A percentile compares a stretch with the other conserved stretches of the same genome.
These are phyloP conservation scores for Macrostomum lignano DNA, from an alignment of 1,140 invertebrate species.

Conservation along the genomic window DNA sequence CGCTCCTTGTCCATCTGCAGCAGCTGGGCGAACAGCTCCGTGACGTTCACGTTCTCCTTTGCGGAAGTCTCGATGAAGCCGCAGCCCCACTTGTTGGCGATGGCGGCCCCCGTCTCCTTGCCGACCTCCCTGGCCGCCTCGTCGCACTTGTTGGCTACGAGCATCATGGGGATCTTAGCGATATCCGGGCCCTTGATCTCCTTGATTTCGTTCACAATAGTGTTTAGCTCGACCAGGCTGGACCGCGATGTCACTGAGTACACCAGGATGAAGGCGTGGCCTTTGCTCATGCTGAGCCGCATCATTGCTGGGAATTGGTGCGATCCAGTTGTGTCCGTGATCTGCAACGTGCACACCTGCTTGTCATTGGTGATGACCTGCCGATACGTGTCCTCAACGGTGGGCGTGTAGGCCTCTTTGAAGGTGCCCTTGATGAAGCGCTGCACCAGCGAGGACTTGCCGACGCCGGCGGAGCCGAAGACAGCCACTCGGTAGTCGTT, in stretches of 20 bases:
- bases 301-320: constrained; percentile 99
- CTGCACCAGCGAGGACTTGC: constrained; percentile 73
- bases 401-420: constrained; percentile 85
- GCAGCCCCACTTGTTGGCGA: constrained; percentile 64
- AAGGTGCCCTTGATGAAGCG: constrained; percentile 93
- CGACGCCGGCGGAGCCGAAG: constrained; percentile 41
- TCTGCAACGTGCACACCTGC: constrained; percentile 95
- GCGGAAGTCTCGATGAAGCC: constrained; percentile 94
- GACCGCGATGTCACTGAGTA: constrained; percentile 37
- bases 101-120: constrained; percentile 11
- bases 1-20: constrained; percentile 81
- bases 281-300: constrained; percentile 81
- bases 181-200: constrained; percentile 35
- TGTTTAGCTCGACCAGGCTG: constrained; percentile 73
- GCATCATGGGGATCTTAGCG: constrained; percentile 25
- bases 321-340: constrained; percentile 78
- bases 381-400: constrained; percentile 96
- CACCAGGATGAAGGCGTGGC: constrained; percentile 32
- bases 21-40: constrained; percentile 48
- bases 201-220: constrained; percentile 58
- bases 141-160: constrained; percentile 40
- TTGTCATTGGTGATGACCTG: constrained; percentile 98
- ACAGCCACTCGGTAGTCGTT: constrained; percentile 96
- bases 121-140: constrained; percentile 44
- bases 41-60: constrained; percentile 94